Conservation (phyloP, 2,797 vertebrate species). For the Yasuhikotakia modesta region DNA sequence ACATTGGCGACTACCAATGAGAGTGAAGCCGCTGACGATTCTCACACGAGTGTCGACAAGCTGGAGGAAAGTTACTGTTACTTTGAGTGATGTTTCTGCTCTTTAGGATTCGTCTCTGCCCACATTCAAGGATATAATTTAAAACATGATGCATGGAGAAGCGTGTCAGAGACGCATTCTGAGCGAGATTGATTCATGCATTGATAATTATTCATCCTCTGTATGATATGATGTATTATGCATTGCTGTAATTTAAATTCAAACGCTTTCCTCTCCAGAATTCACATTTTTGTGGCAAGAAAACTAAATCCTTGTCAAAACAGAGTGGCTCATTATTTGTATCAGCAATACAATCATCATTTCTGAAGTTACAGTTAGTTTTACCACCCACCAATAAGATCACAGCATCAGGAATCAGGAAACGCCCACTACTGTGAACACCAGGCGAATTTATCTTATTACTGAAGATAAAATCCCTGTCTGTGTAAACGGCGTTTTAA, state of each 20-base stretch:
- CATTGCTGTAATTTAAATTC: background rate
- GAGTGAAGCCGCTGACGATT: background rate
- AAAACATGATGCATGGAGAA: slow-evolving; percentile 10
- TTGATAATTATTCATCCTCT: slow-evolving; percentile 1
- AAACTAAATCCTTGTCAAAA: background rate
- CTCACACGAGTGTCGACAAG: background rate
- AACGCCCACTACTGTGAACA: background rate
- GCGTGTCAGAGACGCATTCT: background rate
- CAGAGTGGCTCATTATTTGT: background rate
- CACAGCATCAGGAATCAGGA: background rate
- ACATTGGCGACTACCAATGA: slow-evolving; percentile 1
- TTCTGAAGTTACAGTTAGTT: background rate
- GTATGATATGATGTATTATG: background rate
- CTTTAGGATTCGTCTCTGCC: background rate
- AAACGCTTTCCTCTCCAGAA: background rate
- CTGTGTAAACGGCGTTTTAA: background rate
- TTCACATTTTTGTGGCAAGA: background rate
- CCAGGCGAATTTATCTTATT: background rate
- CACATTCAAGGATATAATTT: background rate
- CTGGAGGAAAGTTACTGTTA: background rate
- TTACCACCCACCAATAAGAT: background rate
- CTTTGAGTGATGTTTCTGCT: background rate
- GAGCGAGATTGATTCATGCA: slow-evolving; percentile 18
- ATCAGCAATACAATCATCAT: background rate
- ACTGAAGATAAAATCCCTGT: background rate